These are phyloP conservation scores for Falco naumanni DNA, from an alignment of 2,797 vertebrate genomes.

Conservation along the genomic window DNA sequence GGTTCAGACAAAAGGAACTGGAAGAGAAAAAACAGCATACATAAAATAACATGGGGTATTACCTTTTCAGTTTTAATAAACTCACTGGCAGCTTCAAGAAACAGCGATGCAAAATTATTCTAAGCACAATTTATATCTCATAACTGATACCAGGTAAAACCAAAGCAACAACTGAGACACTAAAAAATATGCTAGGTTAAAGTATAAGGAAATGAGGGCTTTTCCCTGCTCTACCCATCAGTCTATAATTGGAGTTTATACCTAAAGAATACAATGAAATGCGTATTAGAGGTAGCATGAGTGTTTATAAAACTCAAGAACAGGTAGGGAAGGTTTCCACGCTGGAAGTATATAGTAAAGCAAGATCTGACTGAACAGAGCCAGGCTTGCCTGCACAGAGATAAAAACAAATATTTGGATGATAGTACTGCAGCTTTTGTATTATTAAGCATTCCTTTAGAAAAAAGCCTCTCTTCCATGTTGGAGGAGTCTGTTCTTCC, in stretches of 20 bases:
- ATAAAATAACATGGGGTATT: not conserved
- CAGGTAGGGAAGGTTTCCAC: not conserved
- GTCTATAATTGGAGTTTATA: not conserved
- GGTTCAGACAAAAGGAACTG: not conserved
- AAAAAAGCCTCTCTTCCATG: not conserved
- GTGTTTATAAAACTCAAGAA: not conserved
- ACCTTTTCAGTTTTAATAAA: conserved; percentile 29
- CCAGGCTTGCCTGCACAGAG: conserved; percentile 20
- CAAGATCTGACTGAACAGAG: conserved; percentile 10
- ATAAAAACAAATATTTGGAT: conserved; percentile 55
- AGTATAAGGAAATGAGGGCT: conserved; percentile 7
- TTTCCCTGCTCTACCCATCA: not conserved
- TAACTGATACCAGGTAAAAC: conserved; percentile 22
- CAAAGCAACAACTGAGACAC: not conserved
- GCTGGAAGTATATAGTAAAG: not conserved
- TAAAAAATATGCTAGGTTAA: not conserved
- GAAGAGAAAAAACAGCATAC: not conserved
- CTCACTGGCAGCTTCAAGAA: not conserved
- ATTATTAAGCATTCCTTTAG: conserved; percentile 42
- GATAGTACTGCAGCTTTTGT: conserved; percentile 5
- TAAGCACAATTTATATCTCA: not conserved
- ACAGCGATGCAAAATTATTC: not conserved
- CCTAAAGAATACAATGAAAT: not conserved
- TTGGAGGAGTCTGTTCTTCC: conserved; percentile 7
- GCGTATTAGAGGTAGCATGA: not conserved